Conservation (phyloP, 2,888 invertebrate genomes). For the Hedychridium roseum region DNA sequence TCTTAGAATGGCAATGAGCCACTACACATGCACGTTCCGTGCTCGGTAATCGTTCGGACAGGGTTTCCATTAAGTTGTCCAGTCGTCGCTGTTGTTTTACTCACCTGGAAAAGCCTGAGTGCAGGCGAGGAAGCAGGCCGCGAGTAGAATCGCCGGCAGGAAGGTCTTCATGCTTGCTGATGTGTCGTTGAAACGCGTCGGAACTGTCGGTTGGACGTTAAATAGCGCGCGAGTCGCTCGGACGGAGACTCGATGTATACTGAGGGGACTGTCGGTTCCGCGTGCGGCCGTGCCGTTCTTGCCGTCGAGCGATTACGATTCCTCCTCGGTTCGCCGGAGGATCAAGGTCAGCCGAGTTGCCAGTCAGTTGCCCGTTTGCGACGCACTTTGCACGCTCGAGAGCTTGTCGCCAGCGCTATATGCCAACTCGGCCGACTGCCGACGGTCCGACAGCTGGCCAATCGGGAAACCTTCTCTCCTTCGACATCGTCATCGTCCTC, state of each 20-base stretch:
- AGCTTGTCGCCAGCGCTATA: conserved; percentile 37
- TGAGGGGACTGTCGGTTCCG: conserved; percentile 17
- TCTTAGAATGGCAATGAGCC: no score
- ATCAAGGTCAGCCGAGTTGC: conserved; percentile 47
- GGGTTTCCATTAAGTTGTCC: no score
- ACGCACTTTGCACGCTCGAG: conserved; percentile 36
- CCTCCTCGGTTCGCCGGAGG: conserved; percentile 33
- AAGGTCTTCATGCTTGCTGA: conserved; percentile 34
- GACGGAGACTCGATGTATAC: conserved; percentile 36
- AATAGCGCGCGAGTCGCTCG: no score
- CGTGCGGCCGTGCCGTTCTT: background rate
- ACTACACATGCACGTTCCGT: no score
- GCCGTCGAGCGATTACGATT: conserved; percentile 3
- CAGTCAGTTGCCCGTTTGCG: no score
- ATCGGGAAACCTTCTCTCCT: conserved; percentile 8
- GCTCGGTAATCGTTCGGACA: no score
- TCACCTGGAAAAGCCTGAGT: conserved; percentile 53
- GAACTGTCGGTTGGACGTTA: no score
- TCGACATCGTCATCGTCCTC: background rate
- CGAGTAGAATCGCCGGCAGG: conserved; percentile 38
- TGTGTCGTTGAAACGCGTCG: no score
- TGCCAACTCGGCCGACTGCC: conserved; percentile 22
- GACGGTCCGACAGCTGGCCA: conserved; percentile 22
- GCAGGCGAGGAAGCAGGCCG: conserved; percentile 45
- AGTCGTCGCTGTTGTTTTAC: no score